Percentiles rank a stretch among this genome's conserved stretches.
Conservation (phyloP, 2,888 invertebrate genomes). For the Tenthredo notha region DNA sequence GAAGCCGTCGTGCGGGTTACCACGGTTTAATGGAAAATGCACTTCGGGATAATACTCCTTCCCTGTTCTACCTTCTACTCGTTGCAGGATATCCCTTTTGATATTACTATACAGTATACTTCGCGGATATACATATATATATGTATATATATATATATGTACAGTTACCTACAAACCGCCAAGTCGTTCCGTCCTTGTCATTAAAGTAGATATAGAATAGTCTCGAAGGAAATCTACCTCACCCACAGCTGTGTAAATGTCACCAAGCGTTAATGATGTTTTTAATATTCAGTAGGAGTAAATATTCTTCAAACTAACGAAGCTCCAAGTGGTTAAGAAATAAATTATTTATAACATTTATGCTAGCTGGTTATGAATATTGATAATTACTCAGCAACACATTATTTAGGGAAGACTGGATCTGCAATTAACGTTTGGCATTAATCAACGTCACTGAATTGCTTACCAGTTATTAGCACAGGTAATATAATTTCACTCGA, state of each 20-base stretch:
- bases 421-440: slow-evolving; percentile 30
- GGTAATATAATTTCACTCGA: neutral
- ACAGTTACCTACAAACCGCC: neutral
- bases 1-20: slow-evolving; percentile 49
- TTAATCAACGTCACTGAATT: slow-evolving; percentile 22
- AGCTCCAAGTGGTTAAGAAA: slow-evolving; percentile 29
- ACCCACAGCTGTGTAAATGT: slow-evolving; percentile 39
- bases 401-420: slow-evolving; percentile 35
- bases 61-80: slow-evolving; percentile 34
- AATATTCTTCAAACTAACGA: slow-evolving; percentile 44
- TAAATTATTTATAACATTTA: slow-evolving; percentile 39
- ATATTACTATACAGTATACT: neutral
- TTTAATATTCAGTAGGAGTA: slow-evolving; percentile 43
- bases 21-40: slow-evolving; percentile 51
- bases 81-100: slow-evolving; percentile 26
- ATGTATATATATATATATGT: neutral
- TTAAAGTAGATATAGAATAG: slow-evolving; percentile 24
- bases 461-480: neutral
- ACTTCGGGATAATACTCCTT: slow-evolving; percentile 46
- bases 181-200: slow-evolving; percentile 16
- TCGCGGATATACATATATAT: neutral
- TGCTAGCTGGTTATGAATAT: slow-evolving; percentile 38
- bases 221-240: slow-evolving; percentile 41
- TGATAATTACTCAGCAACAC: slow-evolving; percentile 31
- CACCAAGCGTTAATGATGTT: slow-evolving; percentile 35